Base-by-base conservation (phyloP, 64 coral and sea anemone genomes). In the Pocillopora damicornis region DNA sequence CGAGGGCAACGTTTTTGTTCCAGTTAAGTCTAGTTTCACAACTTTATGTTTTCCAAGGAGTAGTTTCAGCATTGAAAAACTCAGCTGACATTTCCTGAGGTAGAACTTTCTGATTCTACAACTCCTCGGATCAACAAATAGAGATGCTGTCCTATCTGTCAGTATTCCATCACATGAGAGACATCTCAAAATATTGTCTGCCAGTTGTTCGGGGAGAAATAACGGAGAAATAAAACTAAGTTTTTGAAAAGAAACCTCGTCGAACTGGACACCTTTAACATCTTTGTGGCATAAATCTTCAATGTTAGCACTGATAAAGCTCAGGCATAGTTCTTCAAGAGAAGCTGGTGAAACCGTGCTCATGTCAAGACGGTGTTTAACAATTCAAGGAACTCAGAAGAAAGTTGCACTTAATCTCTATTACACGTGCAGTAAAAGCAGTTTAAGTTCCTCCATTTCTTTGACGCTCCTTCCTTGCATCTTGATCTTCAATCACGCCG, bases 51-150 rank as follows among this genome's bases (percentile, higher is more conserved):
- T 34, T 1, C 16, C n/a, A 38, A 83, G 67, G 20, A 83, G 61
- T 45, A 67, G 80, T 45, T 67, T 83, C 37, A 67, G 18, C 38
- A 67, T 63, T 45, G 34, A 16, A 22, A 1, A 1, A 38, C 35
- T 17, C 22, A 96, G 37, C 60, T 93, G 67, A 1, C 86, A 90
- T 5, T 81, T 65, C 36, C 88, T 74, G 1, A 96, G 42, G 61
- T 90, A 91, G 25, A 96, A 74, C 18, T 96, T 91, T 23, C 75
- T 90, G 58, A 93, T 89, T 26, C 94, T 79, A 15, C 94, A 96
- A 8, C 71, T 93, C 36, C 59, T 82, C n/a, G 35, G 68, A 22
- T 96, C 82, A 12, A 65, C 75, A 75, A 96, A 96, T 57, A 96
- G 56, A 34, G 90, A 93, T 57, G 81, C 74, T n/a, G 89, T 75